These are phyloP conservation scores for Amphimallon solstitiale DNA, from an alignment of 2,888 invertebrate genomes.

Conservation along the genomic window DNA sequence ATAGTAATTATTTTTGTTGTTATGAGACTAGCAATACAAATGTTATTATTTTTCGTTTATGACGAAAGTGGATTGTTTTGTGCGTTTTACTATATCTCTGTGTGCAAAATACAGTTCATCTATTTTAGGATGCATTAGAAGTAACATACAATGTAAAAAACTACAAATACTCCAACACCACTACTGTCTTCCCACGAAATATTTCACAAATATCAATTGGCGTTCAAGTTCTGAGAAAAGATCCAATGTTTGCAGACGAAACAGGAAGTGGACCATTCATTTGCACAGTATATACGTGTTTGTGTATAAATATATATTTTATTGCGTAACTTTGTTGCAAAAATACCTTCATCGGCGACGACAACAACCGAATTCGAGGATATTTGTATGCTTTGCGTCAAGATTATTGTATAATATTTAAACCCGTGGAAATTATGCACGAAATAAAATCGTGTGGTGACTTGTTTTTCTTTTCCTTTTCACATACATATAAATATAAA, in stretches of 20 bases:
- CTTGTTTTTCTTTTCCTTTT: conserved; percentile 9
- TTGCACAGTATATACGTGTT: conserved; percentile 3
- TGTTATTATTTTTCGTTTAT: too few species aligned
- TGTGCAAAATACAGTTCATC: too few species aligned
- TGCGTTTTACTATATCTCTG: too few species aligned
- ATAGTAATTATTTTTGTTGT: too few species aligned
- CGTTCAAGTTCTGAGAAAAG: conserved; percentile 8
- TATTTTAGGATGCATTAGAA: too few species aligned
- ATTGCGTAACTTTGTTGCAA: conserved; percentile 22
- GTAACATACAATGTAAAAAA: background rate
- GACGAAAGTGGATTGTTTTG: too few species aligned
- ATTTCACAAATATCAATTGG: conserved; percentile 4
- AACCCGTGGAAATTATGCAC: conserved; percentile 18
- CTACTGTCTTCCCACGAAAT: background rate
- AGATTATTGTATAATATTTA: background rate
- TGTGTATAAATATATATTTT: background rate
- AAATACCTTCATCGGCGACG: conserved; percentile 15
- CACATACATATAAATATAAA: background rate
- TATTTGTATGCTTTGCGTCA: conserved; percentile 13
- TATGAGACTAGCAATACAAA: too few species aligned
- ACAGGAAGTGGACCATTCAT: conserved; percentile 26
- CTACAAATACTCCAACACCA: background rate
- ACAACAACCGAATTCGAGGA: conserved; percentile 2
- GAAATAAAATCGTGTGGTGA: conserved; percentile 17
- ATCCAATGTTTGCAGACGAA: conserved; percentile 17